Evolutionary conservation across 2,797 vertebrate species (phyloP), one percentile per base, ranked within the genome.

Genomic region (Antennarius maculatus): DNA sequence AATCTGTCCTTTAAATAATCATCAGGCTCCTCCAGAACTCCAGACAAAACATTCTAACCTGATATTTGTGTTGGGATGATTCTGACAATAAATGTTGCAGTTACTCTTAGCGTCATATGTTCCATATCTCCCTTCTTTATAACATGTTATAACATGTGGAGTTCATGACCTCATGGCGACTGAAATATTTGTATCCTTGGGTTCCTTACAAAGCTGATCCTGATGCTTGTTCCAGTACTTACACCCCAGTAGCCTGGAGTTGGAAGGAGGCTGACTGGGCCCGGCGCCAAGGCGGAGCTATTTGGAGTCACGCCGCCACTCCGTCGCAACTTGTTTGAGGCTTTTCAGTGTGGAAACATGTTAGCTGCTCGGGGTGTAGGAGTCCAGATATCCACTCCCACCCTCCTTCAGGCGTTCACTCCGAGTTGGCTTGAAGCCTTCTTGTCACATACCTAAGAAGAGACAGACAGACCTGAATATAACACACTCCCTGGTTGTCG

Each of bases 1-100:
- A 95, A 93, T 91, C 87, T 84, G 81, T 94, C 62, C 69, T 71
- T 85, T 95, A 96, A 96, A 96, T 95, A 95, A 91, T 92, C 91
- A 84, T 91, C 84, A 87, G 88, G 92, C 92, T 93, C 79, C 23
- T 23, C 23, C 23, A 23, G 83, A 77, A 89, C 91, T 92, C 89
- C 84, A 83, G 85, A 83, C 31, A 70, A 76, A 76, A 76, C 80
- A 79, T 84, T 70, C 77, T 66, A 57, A 73, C 43, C 76, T 58
- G 61, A 42, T 65, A 28, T 71, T 69, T 49, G 59, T 59, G 39
- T 8, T 8, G 46, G 51, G 57, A 3, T 39, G 49, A 56, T 69
- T 59, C n/a, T 62, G 51, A 69, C 45, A 52, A 34, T 37, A 39
- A 72, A 65, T 41, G 52, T 73, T 82, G 75, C 79, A 85, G 77